Base-by-base conservation (phyloP, 2,888 invertebrate species). In the Tribolium freemani region DNA sequence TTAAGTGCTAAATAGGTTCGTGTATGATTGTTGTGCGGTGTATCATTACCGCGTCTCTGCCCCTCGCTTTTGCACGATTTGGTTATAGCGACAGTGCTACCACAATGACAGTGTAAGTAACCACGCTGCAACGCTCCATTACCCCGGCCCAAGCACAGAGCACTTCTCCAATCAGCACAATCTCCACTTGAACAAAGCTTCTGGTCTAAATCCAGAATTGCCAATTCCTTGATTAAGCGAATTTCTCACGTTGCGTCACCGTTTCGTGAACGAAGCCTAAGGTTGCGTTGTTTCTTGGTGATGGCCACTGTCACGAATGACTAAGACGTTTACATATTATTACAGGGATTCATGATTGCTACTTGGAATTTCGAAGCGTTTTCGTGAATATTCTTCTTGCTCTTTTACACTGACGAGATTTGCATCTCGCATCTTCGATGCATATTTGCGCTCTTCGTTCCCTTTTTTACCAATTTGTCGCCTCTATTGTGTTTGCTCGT, bases 1-100 rank as follows among this genome's bases (percentile, higher is more conserved):
- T 80, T 74, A 79, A 80, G 80, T 80, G 80, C 77, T 81, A 81
- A 80, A 81, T 80, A 79, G 77, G 76, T 78, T 77, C 77, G 76
- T 76, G 78, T 75, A 77, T 80, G 77, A 77, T 78, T 77, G 76
- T 75, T 72, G 75, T 71, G 74, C 74, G 76, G 76, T 79, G 74
- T 81, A 79, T 79, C 73, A 81, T 81, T 81, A 81, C 77, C 70
- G 54, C 61, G 63, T 64, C 72, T 75, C 69, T 73, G 75, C 76
- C 70, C 75, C 74, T 67, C 73, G 64, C 72, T 56, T 73, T 76
- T 78, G 78, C 80, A 81, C 79, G 78, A 80, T 79, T 75, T 73
- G 67, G 72, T 75, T 76, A 71, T 73, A 79, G 72, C 76, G 72
- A 76, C 78, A 77, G 73, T 64, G 68, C 77, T 76, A 74, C 74